phyloP scores from a whole-genome alignment of 2,888 invertebrate species.

The Argynnis bischoffii region DNA sequence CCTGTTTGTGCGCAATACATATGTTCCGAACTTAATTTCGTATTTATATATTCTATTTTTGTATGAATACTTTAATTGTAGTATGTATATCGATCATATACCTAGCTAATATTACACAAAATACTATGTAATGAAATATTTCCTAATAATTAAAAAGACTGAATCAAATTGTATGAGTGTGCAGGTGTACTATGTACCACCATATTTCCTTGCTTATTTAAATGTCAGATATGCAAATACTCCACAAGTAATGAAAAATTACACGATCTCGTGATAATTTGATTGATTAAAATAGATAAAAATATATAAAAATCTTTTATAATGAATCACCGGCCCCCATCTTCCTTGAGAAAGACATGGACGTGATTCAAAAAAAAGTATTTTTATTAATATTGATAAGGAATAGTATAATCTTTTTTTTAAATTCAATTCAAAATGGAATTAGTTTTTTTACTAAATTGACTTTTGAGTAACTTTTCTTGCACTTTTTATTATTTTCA shows the following conservation, averaged over 20 bases:
- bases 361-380: constrained; percentile 5
- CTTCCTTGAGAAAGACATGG: constrained; percentile 30
- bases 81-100: constrained; percentile 5
- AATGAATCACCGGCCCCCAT: constrained; percentile 28
- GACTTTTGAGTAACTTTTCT: too few relatives aligned
- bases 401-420: too few relatives aligned
- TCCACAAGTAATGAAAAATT: constrained; percentile 9
- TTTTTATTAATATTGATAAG: constrained; percentile 5
- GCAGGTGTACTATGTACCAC: not conserved
- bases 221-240: not conserved
- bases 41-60: constrained; percentile 28
- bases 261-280: constrained; percentile 29
- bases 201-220: not conserved
- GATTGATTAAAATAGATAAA: too few relatives aligned
- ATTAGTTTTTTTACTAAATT: too few relatives aligned
- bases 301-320: constrained; percentile 32
- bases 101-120: not conserved
- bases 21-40: constrained; percentile 26
- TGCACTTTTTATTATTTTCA: too few relatives aligned
- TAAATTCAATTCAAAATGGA: too few relatives aligned
- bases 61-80: constrained; percentile 8
- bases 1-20: constrained; percentile 31
- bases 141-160: not conserved
- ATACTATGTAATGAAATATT: not conserved
- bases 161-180: not conserved